phyloP scores from a whole-genome alignment of 1,140 invertebrate species.

The Prorops nasuta region DNA sequence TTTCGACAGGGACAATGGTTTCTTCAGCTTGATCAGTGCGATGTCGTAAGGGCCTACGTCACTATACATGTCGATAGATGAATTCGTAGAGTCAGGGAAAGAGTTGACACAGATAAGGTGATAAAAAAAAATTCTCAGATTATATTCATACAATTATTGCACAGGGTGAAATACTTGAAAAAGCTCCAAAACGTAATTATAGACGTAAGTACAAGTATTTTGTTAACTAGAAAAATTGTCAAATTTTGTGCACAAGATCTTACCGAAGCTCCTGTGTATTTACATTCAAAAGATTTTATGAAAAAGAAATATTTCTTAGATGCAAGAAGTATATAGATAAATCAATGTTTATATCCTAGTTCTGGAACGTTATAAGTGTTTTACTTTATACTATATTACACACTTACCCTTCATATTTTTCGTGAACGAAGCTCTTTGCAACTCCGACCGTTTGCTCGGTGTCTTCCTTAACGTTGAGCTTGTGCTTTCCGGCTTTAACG shows the following conservation, averaged over 20 bases:
- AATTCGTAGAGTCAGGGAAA: too few species aligned
- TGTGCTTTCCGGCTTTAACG: conserved; percentile 46
- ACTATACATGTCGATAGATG: conserved; percentile 22
- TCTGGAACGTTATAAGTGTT: too few species aligned
- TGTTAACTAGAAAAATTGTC: not conserved
- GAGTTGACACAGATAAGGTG: too few species aligned
- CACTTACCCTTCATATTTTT: conserved; percentile 21
- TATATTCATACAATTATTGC: too few species aligned
- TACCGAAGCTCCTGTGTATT: too few species aligned
- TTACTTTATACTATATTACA: too few species aligned
- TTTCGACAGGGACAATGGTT: conserved; percentile 57
- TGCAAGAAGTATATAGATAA: conserved; percentile 11
- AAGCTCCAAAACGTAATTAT: too few species aligned
- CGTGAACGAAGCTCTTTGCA: conserved; percentile 10
- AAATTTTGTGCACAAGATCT: too few species aligned
- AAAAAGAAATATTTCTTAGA: conserved; percentile 16
- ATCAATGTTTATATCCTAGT: too few species aligned
- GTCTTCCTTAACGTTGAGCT: conserved; percentile 37
- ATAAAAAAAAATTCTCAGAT: too few species aligned
- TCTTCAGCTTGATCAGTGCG: conserved; percentile 59
- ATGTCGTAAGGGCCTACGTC: conserved; percentile 63
- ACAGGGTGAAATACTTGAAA: too few species aligned
- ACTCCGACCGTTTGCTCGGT: conserved; percentile 45
- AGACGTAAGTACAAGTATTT: not conserved
- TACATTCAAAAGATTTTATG: too few species aligned